Conservation (phyloP, 2,888 invertebrate genomes). For the Neocrepidodera transversa region DNA sequence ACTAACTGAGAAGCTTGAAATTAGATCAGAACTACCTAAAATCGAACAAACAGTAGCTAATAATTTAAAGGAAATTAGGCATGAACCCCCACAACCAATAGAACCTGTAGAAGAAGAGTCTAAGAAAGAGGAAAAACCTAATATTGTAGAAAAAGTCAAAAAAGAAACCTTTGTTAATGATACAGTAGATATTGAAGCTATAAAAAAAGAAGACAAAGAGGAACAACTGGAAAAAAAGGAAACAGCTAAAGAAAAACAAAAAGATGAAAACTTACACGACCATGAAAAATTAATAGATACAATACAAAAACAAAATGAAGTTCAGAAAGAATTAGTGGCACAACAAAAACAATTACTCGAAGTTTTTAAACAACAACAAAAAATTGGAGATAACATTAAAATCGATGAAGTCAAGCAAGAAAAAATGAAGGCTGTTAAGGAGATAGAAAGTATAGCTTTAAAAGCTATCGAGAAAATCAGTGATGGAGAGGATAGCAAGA, state of each 20-base stretch:
- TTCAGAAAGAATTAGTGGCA: slow-evolving; percentile 71
- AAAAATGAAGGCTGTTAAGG: slow-evolving; percentile 54
- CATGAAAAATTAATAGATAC: slow-evolving; percentile 66
- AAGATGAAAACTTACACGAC: slow-evolving; percentile 41
- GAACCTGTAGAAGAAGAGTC: slow-evolving; percentile 36
- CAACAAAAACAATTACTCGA: slow-evolving; percentile 65
- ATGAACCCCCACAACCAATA: slow-evolving; percentile 58
- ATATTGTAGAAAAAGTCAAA: neutral
- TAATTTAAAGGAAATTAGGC: slow-evolving; percentile 54
- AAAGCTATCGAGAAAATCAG: slow-evolving; percentile 56
- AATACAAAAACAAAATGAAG: slow-evolving; percentile 72
- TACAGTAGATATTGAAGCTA: slow-evolving; percentile 59
- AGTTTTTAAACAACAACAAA: slow-evolving; percentile 46
- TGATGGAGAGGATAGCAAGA: slow-evolving; percentile 41
- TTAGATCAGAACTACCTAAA: slow-evolving; percentile 18
- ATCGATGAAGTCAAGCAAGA: slow-evolving; percentile 48
- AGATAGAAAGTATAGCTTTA: slow-evolving; percentile 55
- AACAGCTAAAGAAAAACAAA: slow-evolving; percentile 48
- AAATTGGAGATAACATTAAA: slow-evolving; percentile 41
- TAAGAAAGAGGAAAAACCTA: slow-evolving; percentile 17
- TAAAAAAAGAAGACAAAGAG: slow-evolving; percentile 60
- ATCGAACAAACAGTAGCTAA: slow-evolving; percentile 42
- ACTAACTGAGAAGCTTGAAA: slow-evolving; percentile 21
- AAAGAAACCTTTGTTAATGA: slow-evolving; percentile 53
- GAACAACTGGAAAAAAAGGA: slow-evolving; percentile 57